A percentile compares a stretch with the other conserved stretches of the same genome.
phyloP scores from a whole-genome alignment of 2,888 invertebrate genomes.

The Tipula confusa region DNA sequence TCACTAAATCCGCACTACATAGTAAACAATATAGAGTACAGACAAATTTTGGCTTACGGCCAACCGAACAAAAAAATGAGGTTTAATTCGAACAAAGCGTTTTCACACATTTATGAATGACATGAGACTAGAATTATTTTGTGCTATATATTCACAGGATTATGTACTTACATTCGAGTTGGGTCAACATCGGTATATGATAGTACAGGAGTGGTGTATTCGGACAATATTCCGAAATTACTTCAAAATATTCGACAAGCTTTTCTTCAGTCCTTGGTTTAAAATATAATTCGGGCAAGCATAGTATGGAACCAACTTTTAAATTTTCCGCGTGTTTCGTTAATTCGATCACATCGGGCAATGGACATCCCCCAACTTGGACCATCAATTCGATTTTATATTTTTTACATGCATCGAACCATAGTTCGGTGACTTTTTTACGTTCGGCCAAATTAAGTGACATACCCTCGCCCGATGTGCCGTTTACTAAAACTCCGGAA shows the following conservation, averaged over 20 bases:
- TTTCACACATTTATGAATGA: background rate
- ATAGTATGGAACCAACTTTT: constrained; percentile 64
- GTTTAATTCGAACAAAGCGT: background rate
- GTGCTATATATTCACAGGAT: constrained; percentile 29
- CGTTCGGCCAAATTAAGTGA: constrained; percentile 64
- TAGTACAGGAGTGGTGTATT: constrained; percentile 76
- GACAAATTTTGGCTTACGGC: background rate
- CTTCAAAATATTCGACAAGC: constrained; percentile 61
- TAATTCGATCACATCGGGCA: constrained; percentile 64
- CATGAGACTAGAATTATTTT: background rate
- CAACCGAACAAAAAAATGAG: background rate
- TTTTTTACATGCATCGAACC: constrained; percentile 56
- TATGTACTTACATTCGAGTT: constrained; percentile 64
- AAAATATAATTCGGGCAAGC: constrained; percentile 72
- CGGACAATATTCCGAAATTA: constrained; percentile 66
- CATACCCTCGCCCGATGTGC: constrained; percentile 74
- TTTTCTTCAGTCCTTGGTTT: constrained; percentile 60
- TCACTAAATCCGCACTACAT: background rate
- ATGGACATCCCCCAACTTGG: constrained; percentile 66
- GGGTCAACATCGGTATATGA: constrained; percentile 70
- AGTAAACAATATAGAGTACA: constrained; percentile 32
- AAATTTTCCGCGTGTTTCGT: constrained; percentile 63
- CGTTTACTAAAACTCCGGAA: constrained; percentile 68
- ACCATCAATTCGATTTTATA: constrained; percentile 61
- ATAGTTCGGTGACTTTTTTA: constrained; percentile 60